Percentiles rank a stretch among this genome's conserved stretches.
These are phyloP conservation scores for Leptonema lineaticorne DNA, from an alignment of 1,140 invertebrate genomes.

Conservation along the genomic window DNA sequence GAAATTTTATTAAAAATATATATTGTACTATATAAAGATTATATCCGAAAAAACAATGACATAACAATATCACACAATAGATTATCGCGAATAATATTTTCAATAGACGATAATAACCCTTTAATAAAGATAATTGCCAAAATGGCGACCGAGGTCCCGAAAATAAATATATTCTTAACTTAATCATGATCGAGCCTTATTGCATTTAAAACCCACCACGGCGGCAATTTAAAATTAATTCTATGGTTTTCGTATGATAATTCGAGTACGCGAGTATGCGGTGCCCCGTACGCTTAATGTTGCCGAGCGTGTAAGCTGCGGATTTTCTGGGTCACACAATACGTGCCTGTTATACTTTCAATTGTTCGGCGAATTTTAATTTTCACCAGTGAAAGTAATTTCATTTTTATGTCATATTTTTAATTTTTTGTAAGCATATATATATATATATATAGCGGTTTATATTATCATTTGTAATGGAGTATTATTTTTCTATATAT, in stretches of 20 bases:
- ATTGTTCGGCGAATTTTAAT: not conserved
- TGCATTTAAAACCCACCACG: not conserved
- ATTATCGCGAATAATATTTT: too few relatives aligned
- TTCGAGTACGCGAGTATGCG: not conserved
- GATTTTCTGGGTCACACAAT: constrained; percentile 9
- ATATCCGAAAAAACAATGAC: too few relatives aligned
- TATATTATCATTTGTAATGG: too few relatives aligned
- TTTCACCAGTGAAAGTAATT: not conserved
- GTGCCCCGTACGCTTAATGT: not conserved
- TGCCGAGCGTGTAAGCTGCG: not conserved
- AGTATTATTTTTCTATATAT: too few relatives aligned
- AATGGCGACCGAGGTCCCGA: too few relatives aligned
- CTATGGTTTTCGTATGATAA: constrained; percentile 10
- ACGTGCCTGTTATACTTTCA: constrained; percentile 6
- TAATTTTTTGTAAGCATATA: not conserved
- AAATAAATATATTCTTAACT: not conserved
- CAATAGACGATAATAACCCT: too few relatives aligned
- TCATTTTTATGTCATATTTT: not conserved
- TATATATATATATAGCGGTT: too few relatives aligned
- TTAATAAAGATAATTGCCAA: too few relatives aligned
- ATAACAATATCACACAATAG: too few relatives aligned
- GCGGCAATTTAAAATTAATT: not conserved
- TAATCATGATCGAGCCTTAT: not conserved
- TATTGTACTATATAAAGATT: too few relatives aligned
- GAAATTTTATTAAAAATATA: too few relatives aligned